Percentiles rank a stretch among this genome's conserved stretches.
Conservation (phyloP, 2,113 vertebrate genomes). For the Catharus fuscescens region DNA sequence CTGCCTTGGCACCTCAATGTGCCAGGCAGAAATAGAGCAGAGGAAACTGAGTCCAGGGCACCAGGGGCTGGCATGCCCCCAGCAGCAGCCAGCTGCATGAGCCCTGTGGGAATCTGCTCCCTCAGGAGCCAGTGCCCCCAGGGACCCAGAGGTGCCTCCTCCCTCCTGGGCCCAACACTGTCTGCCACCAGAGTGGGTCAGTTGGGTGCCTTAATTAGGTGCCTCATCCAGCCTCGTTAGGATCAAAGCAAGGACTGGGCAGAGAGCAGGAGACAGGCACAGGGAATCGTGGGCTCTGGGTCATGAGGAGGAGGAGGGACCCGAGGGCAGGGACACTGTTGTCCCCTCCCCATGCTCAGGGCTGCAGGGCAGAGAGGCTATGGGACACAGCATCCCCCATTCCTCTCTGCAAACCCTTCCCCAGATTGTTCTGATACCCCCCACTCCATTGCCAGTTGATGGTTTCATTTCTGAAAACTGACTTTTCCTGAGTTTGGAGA, state of each 20-base stretch:
- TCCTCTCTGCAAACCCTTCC: neutral
- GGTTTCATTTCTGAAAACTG: neutral
- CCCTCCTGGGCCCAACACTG: neutral
- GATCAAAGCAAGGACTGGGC: neutral
- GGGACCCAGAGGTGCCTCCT: neutral
- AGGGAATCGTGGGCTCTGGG: neutral
- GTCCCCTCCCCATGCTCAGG: neutral
- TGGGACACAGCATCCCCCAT: neutral
- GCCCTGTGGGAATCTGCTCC: neutral
- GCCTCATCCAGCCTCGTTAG: neutral
- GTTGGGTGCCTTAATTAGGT: neutral
- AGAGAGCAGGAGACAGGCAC: neutral
- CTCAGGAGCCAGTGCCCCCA: accelerated
- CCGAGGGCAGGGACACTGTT: accelerated
- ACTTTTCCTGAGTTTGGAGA: neutral
- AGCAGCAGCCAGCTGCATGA: neutral
- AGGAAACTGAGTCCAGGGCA: neutral
- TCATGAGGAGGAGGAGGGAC: neutral
- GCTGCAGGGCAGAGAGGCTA: neutral
- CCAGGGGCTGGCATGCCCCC: neutral
- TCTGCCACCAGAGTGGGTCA: neutral
- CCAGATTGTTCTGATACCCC: neutral
- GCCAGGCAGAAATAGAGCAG: neutral
- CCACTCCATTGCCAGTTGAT: neutral
- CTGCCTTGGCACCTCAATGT: accelerated